phyloP scores from a whole-genome alignment of 2,113 vertebrate genomes.

The Toxotes chatareus region DNA sequence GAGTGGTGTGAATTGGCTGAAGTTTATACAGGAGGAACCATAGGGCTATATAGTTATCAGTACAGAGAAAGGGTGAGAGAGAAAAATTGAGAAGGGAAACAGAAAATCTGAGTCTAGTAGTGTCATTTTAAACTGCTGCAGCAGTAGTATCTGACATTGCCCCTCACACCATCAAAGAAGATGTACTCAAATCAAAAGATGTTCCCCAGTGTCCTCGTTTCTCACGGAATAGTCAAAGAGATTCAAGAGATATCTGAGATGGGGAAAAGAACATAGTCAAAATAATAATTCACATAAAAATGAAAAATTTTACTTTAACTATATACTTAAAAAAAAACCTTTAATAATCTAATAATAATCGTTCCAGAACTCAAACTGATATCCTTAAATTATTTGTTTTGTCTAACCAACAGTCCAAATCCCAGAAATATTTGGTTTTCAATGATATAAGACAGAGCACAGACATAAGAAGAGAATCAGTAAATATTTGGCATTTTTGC shows the following conservation, averaged over 20 bases:
- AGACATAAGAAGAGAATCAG: neutral
- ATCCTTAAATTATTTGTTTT: too few species aligned
- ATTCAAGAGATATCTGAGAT: neutral
- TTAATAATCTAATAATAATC: too few species aligned
- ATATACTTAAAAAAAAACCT: neutral
- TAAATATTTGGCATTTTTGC: neutral
- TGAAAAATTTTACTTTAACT: neutral
- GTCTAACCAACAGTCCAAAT: too few species aligned
- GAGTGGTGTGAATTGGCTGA: slow-evolving; percentile 72
- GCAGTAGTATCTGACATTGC: slow-evolving; percentile 17
- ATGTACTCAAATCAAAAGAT: slow-evolving; percentile 7
- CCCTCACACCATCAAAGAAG: slow-evolving; percentile 9
- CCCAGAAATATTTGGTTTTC: too few species aligned
- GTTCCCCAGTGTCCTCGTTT: neutral
- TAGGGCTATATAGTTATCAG: slow-evolving; percentile 53
- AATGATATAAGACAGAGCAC: neutral
- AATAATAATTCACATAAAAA: neutral
- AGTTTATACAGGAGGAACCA: slow-evolving; percentile 58
- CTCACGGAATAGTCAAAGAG: neutral
- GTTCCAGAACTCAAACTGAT: too few species aligned
- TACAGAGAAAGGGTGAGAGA: slow-evolving; percentile 22
- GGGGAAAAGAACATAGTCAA: neutral
- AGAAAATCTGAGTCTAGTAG: slow-evolving; percentile 41
- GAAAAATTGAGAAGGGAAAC: slow-evolving; percentile 31
- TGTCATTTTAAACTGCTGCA: slow-evolving; percentile 39